These are phyloP conservation scores for Apamea sordens DNA, from an alignment of 2,888 invertebrate species.

Conservation along the genomic window DNA sequence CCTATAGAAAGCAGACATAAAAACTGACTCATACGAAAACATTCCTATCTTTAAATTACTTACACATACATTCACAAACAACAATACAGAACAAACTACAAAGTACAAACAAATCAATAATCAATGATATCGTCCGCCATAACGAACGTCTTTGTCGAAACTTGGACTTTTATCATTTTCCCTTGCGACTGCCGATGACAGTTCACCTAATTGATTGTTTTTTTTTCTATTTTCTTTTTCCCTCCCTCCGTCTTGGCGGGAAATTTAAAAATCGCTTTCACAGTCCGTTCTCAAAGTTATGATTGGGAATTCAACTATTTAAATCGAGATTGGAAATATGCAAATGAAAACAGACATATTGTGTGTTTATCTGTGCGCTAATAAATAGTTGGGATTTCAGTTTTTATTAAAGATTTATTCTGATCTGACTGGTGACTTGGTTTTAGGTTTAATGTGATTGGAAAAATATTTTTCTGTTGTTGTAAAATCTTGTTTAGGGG, in stretches of 20 bases:
- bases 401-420: neutral
- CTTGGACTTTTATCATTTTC: conserved; percentile 77
- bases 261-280: conserved; percentile 77
- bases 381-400: conserved; percentile 52
- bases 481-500: neutral
- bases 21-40: neutral
- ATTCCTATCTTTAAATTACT: conserved; percentile 19
- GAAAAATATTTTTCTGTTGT: neutral
- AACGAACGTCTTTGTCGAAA: conserved; percentile 66
- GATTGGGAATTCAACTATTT: conserved; percentile 82
- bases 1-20: neutral
- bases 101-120: conserved; percentile 62
- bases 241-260: conserved; percentile 69
- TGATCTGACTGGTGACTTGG: neutral
- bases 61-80: conserved; percentile 25
- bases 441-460: neutral
- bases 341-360: conserved; percentile 69
- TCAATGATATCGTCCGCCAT: conserved; percentile 64
- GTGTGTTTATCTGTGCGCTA: conserved; percentile 44
- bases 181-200: conserved; percentile 83
- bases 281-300: conserved; percentile 74
- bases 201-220: conserved; percentile 88
- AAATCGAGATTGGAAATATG: conserved; percentile 78
- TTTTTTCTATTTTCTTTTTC: conserved; percentile 68
- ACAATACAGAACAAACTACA: conserved; percentile 43